Conservation (phyloP, 2,113 vertebrate species). For the Ictalurus punctatus region DNA sequence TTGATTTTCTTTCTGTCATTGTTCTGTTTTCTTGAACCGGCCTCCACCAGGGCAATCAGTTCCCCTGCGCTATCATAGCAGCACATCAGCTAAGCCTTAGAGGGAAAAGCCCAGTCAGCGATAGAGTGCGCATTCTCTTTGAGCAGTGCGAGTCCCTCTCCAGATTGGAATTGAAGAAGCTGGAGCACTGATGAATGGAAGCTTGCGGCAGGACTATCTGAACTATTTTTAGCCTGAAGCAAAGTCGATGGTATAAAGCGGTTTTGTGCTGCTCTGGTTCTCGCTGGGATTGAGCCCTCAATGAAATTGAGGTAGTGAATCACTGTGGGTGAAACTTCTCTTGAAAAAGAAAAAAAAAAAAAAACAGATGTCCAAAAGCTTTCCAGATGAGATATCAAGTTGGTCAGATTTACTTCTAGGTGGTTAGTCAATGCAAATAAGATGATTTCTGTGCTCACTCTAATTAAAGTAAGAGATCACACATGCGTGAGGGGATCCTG, state of each 20-base stretch:
- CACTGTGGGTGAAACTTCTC: not conserved
- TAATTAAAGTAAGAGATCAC: not conserved
- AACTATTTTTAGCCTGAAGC: conserved; percentile 43
- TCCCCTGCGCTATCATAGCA: conserved; percentile 24
- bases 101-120: conserved; percentile 40
- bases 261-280: conserved; percentile 17
- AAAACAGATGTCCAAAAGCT: not conserved
- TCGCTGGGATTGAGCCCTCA: not conserved
- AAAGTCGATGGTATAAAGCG: not conserved
- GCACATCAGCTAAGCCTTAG: conserved; percentile 27
- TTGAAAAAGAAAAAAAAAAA: not conserved
- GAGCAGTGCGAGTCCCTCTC: conserved; percentile 5
- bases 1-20: conserved; percentile 29
- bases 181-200: conserved; percentile 33
- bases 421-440: not conserved
- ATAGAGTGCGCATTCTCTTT: conserved; percentile 34
- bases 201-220: conserved; percentile 16
- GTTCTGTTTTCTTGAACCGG: conserved; percentile 13
- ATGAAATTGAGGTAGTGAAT: not conserved
- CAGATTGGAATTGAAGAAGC: conserved; percentile 20
- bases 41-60: conserved; percentile 42
- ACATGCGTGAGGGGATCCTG: not conserved
- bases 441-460: not conserved
- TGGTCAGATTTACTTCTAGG: not conserved
- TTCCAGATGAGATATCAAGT: not conserved